Conservation (phyloP, 2,888 invertebrate genomes). For the Pelosia muscerda region DNA sequence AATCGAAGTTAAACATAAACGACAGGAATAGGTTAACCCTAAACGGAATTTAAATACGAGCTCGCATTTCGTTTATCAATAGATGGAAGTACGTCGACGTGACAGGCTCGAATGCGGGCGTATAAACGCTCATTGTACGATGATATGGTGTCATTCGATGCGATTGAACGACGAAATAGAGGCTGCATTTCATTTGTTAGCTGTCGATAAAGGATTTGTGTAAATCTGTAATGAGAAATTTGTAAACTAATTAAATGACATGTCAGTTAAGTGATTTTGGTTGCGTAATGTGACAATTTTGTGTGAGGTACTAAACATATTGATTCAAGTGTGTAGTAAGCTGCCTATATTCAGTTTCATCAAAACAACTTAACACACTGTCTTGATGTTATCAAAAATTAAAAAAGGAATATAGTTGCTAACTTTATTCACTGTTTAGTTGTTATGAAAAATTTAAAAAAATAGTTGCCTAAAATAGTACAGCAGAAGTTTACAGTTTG, state of each 20-base stretch:
- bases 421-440: too few relatives aligned
- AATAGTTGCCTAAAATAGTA: too few relatives aligned
- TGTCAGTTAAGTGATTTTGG: background rate
- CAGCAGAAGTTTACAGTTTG: too few relatives aligned
- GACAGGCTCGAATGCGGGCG: constrained; percentile 43
- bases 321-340: too few relatives aligned
- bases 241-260: background rate
- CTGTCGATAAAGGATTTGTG: constrained; percentile 14
- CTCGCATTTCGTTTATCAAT: constrained; percentile 33
- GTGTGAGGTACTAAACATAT: too few relatives aligned
- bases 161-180: constrained; percentile 34
- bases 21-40: background rate
- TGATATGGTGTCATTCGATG: constrained; percentile 41
- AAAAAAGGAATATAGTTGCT: too few relatives aligned
- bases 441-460: too few relatives aligned
- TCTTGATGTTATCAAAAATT: too few relatives aligned
- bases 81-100: constrained; percentile 38
- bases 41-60: constrained; percentile 30
- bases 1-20: background rate
- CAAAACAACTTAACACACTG: too few relatives aligned
- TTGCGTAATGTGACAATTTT: background rate
- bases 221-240: background rate
- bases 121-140: constrained; percentile 51
- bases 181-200: constrained; percentile 17
- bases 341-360: too few relatives aligned